These are phyloP conservation scores for Pecten maximus DNA, from an alignment of 2,888 invertebrate species.

Conservation along the genomic window DNA sequence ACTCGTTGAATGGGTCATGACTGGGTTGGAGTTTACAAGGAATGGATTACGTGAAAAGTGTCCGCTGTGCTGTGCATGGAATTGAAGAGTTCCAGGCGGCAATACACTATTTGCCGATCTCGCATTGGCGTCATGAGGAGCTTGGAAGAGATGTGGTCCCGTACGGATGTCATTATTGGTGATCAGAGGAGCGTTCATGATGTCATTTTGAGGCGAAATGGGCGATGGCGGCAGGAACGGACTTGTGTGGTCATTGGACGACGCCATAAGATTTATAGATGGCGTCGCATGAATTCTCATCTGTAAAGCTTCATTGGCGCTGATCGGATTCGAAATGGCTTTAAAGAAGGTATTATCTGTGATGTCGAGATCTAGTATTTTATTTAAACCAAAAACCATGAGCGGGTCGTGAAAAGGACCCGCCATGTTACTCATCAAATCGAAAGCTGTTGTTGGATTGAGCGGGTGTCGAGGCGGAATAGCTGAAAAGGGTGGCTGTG, in stretches of 20 bases:
- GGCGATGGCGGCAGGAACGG: background rate
- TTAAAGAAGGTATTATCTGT: background rate
- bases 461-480: background rate
- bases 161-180: background rate
- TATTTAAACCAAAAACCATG: background rate
- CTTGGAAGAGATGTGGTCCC: background rate
- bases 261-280: background rate
- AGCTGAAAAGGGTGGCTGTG: background rate
- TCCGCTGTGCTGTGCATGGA: background rate
- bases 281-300: background rate
- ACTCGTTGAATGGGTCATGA: background rate
- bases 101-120: background rate
- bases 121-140: background rate
- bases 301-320: background rate
- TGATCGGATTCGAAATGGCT: background rate
- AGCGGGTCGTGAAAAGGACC: background rate
- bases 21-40: background rate
- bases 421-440: background rate
- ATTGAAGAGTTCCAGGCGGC: background rate
- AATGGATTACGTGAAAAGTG: background rate
- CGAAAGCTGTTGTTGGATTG: background rate
- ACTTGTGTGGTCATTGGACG: background rate
- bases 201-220: background rate
- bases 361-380: background rate
- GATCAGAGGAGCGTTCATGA: background rate